Conservation (phyloP, 2,888 invertebrate genomes). For the Apamea monoglypha region DNA sequence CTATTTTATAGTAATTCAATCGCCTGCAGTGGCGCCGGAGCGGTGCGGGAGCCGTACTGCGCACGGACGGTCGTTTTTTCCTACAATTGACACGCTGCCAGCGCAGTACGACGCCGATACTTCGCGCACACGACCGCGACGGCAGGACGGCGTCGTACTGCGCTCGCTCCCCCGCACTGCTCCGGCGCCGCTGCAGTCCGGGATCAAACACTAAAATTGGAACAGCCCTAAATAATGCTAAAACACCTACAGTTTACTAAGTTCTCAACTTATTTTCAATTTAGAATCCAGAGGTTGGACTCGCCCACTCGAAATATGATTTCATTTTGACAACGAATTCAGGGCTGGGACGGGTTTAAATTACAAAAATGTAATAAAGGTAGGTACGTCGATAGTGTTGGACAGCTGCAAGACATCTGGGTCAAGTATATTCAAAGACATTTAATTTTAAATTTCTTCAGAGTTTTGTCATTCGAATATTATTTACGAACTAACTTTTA, state of each 20-base stretch:
- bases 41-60: not conserved
- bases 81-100: not conserved
- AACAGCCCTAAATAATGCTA: not conserved
- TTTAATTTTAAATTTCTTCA: not conserved
- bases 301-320: not conserved
- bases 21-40: not conserved
- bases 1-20: not conserved
- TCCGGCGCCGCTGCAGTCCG: not conserved
- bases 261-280: not conserved
- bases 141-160: not conserved
- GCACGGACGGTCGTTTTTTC: not conserved
- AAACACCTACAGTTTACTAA: not conserved
- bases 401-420: not conserved
- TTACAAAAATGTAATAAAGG: not conserved
- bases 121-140: not conserved
- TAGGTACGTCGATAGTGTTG: not conserved
- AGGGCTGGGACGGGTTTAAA: not conserved
- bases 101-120: no score
- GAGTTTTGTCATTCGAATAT: not conserved
- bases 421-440: not conserved
- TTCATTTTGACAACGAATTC: slow-evolving; percentile 24
- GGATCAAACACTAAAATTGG: not conserved
- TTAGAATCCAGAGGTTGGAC: not conserved
- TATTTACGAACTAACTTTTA: slow-evolving; percentile 18
- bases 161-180: not conserved